Percentiles rank a stretch among this genome's conserved stretches.
Conservation (phyloP, 53 echinoderm and acorn worm species). For the Holothuria scabra region DNA sequence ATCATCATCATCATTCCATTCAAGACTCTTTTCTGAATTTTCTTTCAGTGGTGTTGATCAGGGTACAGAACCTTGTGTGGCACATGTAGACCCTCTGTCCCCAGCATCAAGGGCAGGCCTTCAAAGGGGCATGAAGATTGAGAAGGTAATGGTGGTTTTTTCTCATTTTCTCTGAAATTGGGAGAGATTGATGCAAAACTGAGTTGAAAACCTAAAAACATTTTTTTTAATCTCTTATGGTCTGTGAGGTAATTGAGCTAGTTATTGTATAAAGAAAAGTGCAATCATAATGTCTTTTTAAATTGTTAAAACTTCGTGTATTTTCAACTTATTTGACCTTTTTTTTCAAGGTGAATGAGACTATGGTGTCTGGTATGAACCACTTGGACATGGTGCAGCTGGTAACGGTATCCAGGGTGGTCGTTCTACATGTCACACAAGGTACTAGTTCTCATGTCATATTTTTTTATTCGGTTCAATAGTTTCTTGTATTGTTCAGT, state of each 20-base stretch:
- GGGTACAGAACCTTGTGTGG: conserved; percentile 83
- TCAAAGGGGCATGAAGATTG: conserved; percentile 78
- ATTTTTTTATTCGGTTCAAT: not conserved
- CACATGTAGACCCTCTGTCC: conserved; percentile 84
- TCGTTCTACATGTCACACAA: conserved; percentile 71
- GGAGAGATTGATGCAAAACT: too few relatives aligned
- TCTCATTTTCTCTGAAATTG: not conserved
- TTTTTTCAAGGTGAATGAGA: conserved; percentile 84
- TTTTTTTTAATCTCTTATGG: too few relatives aligned
- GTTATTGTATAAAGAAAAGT: too few relatives aligned
- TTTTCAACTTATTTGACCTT: too few relatives aligned
- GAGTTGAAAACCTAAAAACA: too few relatives aligned
- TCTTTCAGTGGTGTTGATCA: conserved; percentile 78
- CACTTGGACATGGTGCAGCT: conserved; percentile 82
- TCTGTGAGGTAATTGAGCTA: too few relatives aligned
- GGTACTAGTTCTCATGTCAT: conserved; percentile 53
- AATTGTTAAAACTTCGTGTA: too few relatives aligned
- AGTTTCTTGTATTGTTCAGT: too few relatives aligned
- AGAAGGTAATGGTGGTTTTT: conserved; percentile 50
- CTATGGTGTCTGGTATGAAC: conserved; percentile 55
- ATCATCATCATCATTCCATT: too few relatives aligned
- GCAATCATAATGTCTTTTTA: too few relatives aligned
- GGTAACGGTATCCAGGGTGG: conserved; percentile 80
- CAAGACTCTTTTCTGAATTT: not conserved
- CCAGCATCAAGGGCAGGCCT: conserved; percentile 91